Conservation (phyloP, 2,888 invertebrate genomes). For the Apotomis betuletana region DNA sequence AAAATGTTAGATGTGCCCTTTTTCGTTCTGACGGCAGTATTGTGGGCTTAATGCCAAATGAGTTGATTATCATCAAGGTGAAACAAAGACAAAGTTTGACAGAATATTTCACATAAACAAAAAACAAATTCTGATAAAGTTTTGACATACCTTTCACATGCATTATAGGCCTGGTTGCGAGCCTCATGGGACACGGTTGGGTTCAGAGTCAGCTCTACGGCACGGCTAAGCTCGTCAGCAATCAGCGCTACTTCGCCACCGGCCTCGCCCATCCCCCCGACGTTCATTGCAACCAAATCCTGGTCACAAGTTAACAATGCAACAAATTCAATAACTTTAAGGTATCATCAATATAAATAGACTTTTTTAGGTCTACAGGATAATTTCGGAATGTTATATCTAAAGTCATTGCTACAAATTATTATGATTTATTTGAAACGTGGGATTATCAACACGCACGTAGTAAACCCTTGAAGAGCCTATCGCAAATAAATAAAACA, state of each 20-base stretch:
- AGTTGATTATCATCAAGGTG: not conserved
- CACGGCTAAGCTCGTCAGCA: slow-evolving; percentile 90
- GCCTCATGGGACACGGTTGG: slow-evolving; percentile 89
- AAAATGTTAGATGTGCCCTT: no score
- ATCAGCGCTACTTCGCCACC: slow-evolving; percentile 86
- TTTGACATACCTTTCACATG: slow-evolving; percentile 85
- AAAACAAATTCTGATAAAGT: not conserved
- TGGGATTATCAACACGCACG: not conserved
- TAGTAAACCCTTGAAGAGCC: not conserved
- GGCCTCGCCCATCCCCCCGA: slow-evolving; percentile 70
- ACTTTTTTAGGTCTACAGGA: not conserved
- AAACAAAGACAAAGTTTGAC: not conserved
- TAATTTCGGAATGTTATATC: no score
- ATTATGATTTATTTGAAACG: not conserved
- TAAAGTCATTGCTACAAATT: not conserved
- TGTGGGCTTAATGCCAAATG: not conserved
- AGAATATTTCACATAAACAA: not conserved
- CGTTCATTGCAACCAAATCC: slow-evolving; percentile 66
- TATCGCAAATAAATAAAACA: slow-evolving; percentile 44
- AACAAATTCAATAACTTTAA: slow-evolving; percentile 6
- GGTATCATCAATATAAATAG: not conserved
- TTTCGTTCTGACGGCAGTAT: no score
- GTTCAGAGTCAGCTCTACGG: slow-evolving; percentile 92
- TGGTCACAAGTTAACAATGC: slow-evolving; percentile 37
- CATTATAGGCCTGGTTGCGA: slow-evolving; percentile 91